Conservation (phyloP, 2,888 invertebrate genomes). For the Agrochola lychnidis region DNA sequence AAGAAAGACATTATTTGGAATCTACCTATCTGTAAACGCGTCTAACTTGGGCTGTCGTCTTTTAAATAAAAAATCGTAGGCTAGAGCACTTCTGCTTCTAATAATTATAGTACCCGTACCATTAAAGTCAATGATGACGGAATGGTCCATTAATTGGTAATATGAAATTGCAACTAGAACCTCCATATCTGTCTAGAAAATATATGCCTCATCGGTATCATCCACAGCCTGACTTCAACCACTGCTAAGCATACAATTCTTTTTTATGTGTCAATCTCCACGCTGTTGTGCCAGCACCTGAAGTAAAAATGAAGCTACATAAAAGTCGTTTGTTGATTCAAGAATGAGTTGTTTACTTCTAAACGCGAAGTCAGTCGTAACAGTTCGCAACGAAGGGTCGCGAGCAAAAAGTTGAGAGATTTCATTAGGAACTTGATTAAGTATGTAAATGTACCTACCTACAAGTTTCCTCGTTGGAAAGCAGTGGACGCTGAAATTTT, state of each 20-base stretch:
- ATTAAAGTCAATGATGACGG: not conserved
- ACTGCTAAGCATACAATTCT: too few species aligned
- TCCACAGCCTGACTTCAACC: too few species aligned
- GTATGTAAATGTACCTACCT: constrained; percentile 63
- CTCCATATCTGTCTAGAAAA: not conserved
- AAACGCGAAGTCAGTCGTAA: constrained; percentile 52
- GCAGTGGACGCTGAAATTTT: constrained; percentile 44
- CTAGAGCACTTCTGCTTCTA: not conserved
- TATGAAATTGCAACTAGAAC: not conserved
- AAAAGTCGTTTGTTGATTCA: constrained; percentile 32
- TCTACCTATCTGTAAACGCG: not conserved
- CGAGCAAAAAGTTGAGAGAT: constrained; percentile 55
- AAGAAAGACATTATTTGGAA: not conserved
- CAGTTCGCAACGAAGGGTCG: constrained; percentile 47
- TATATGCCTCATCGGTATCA: too few species aligned
- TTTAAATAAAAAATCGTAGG: not conserved
- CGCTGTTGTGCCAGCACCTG: too few species aligned
- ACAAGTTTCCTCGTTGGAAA: constrained; percentile 41
- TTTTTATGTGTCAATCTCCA: too few species aligned
- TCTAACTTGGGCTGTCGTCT: not conserved
- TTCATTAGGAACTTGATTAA: constrained; percentile 60
- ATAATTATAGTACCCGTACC: not conserved
- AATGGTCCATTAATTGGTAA: not conserved
- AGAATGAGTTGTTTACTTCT: constrained; percentile 54
- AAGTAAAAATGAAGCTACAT: not conserved